These are phyloP conservation scores for Eupsilia transversa DNA, from an alignment of 2,888 invertebrate species.

Conservation along the genomic window DNA sequence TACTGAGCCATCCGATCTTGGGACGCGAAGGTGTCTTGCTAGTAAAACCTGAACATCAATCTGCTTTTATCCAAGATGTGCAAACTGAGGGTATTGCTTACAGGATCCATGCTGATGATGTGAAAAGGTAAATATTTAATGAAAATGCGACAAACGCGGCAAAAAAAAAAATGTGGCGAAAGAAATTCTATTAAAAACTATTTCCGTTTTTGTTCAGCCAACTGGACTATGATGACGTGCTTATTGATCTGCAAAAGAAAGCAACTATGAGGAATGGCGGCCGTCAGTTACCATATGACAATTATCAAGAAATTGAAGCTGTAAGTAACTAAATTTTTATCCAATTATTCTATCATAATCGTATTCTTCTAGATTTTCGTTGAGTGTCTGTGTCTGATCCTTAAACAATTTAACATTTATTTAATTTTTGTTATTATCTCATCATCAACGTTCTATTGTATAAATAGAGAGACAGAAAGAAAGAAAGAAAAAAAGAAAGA, in stretches of 20 bases:
- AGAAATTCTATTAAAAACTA: neutral
- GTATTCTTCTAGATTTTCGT: neutral
- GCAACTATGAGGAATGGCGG: constrained; percentile 68
- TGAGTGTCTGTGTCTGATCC: neutral
- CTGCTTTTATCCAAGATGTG: constrained; percentile 77
- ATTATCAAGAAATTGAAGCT: constrained; percentile 80
- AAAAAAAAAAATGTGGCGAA: neutral
- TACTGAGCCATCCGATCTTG: constrained; percentile 74
- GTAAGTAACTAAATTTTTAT: constrained; percentile 66
- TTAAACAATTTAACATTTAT: neutral
- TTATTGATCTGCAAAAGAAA: constrained; percentile 68
- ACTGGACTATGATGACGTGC: constrained; percentile 79
- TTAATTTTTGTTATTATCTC: neutral
- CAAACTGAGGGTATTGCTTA: constrained; percentile 78
- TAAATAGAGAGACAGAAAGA: too few species aligned
- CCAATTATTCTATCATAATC: too few species aligned
- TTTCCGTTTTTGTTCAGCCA: constrained; percentile 68
- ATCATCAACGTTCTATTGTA: neutral
- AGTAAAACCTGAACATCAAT: constrained; percentile 80
- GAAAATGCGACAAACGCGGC: neutral
- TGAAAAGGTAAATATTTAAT: constrained; percentile 82
- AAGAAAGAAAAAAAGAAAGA: too few species aligned
- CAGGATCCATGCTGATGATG: constrained; percentile 83
- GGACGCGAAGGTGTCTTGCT: constrained; percentile 82
- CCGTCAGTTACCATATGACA: constrained; percentile 80